These are phyloP conservation scores for Neocrepidodera transversa DNA, from an alignment of 2,888 invertebrate genomes.

Conservation along the genomic window DNA sequence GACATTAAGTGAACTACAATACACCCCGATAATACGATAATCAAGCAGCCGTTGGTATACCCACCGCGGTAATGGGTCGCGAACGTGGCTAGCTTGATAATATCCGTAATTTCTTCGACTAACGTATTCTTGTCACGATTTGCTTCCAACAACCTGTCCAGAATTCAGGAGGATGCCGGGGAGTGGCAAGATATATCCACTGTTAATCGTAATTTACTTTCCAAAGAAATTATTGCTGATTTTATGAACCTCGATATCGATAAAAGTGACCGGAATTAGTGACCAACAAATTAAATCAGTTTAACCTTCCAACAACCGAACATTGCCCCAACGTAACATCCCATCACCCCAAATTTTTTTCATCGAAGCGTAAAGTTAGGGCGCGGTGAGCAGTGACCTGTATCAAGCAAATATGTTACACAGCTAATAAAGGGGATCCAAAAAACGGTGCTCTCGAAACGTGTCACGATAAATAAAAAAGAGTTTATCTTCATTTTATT, in stretches of 20 bases:
- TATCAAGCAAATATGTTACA: slow-evolving; percentile 46
- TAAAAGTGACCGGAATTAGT: slow-evolving; percentile 11
- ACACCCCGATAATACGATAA: slow-evolving; percentile 59
- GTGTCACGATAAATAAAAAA: no score
- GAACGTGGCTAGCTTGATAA: slow-evolving; percentile 53
- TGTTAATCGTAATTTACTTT: no score
- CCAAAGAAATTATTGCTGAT: no score
- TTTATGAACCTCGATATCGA: no score
- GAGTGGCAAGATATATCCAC: no score
- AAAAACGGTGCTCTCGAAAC: not conserved
- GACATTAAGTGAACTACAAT: slow-evolving; percentile 56
- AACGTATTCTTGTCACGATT: slow-evolving; percentile 34
- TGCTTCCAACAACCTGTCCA: slow-evolving; percentile 41
- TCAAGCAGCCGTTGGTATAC: slow-evolving; percentile 54
- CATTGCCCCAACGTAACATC: slow-evolving; percentile 30
- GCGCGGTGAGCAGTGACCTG: slow-evolving; percentile 48
- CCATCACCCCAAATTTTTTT: slow-evolving; percentile 12
- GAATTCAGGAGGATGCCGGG: slow-evolving; percentile 33
- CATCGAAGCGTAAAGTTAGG: slow-evolving; percentile 28
- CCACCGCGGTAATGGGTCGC: slow-evolving; percentile 53
- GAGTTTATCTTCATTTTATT: no score
- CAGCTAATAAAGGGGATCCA: slow-evolving; percentile 41
- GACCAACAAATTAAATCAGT: slow-evolving; percentile 18
- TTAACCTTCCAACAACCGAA: slow-evolving; percentile 6
- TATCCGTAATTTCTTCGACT: slow-evolving; percentile 44